Base-by-base conservation (phyloP, 2,113 vertebrate genomes). In the Poeciliopsis prolifica region DNA sequence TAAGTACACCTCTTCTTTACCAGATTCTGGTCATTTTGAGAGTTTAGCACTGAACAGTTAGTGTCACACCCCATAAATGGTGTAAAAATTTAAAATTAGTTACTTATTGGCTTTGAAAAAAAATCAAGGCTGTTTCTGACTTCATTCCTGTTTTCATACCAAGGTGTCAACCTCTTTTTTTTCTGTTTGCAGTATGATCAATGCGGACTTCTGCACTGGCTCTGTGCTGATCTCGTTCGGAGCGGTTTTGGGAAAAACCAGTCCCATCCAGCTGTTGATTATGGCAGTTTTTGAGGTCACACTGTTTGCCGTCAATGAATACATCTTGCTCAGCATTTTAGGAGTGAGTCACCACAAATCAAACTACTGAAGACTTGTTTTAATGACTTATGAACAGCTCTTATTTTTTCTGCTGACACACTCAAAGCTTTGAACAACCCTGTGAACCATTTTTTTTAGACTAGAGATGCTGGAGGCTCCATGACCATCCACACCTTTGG, bases 401-500 rank as follows among this genome's bases (percentile, higher is more conserved):
- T 3, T 5, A 42, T 42, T 42, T 42, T 42, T 14, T 42, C 40
- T 15, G 15, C 22, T 24, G 51, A n/a, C 24, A 15, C 44, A 51
- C 19, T 11, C 0, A 1, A n/a, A 22, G 8, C 4, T 17, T 75
- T n/a, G 31, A 61, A 61, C 37, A 5, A 33, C 28, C 15, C 24
- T 51, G 8, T 75, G 61, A 9, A 17, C 13, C 72, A 19, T 68
- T 0, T 30, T 30, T 28, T 77, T 37, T 75, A 99, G 98, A 95
- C 96, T 0, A 96, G 73, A 1, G 97, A 99, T 9, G 95, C 95
- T 0, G 96, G 97, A 0, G 95, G 96, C 6, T 98, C 97, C 68
- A 95, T 99, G 97, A 97, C 97, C 0, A 94, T 98, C 64, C 97
- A 99, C 89, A 95, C 95, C 0, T 99, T 99, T 0, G 97, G 97